Percentiles rank a stretch among this genome's conserved stretches.
phyloP scores from a whole-genome alignment of 2,888 invertebrate genomes.

The Allophyes oxyacanthae region DNA sequence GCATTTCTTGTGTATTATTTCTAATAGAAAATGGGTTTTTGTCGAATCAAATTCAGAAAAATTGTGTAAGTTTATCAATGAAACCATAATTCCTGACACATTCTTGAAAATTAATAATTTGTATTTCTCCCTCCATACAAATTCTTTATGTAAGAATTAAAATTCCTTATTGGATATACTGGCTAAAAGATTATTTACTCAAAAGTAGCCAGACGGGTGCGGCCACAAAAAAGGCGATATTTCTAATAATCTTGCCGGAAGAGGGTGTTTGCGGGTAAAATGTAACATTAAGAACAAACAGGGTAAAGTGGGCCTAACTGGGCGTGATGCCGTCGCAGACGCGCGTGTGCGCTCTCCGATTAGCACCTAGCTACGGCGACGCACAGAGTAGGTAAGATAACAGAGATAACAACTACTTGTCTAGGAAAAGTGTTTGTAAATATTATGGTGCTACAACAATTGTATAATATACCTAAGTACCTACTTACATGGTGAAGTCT shows the following conservation, averaged over 20 bases:
- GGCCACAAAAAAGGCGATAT: constrained; percentile 77
- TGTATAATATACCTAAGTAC: not conserved
- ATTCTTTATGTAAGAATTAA: not conserved
- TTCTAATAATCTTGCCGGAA: constrained; percentile 85
- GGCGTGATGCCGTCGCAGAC: constrained; percentile 66
- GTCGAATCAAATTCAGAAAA: no score
- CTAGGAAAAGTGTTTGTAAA: constrained; percentile 41
- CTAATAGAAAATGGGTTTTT: not conserved
- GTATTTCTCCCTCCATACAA: no score
- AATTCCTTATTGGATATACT: constrained; percentile 10
- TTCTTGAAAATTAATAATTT: no score
- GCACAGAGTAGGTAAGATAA: constrained; percentile 61
- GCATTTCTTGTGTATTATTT: constrained; percentile 68
- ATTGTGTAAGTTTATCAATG: no score
- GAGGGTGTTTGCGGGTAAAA: constrained; percentile 82
- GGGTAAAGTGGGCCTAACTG: constrained; percentile 82
- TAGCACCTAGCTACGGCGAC: constrained; percentile 75
- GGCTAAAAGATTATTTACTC: constrained; percentile 46
- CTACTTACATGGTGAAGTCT: no score
- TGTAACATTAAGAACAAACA: constrained; percentile 82
- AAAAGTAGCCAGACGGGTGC: constrained; percentile 73
- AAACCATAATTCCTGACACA: no score
- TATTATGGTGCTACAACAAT: constrained; percentile 29
- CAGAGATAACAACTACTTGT: constrained; percentile 50
- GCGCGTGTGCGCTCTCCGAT: constrained; percentile 74